A percentile compares a stretch with the other conserved stretches of the same genome.
Evolutionary conservation across 2,797 vertebrate genomes (phyloP).

Genomic region (Myotis vivesi): DNA sequence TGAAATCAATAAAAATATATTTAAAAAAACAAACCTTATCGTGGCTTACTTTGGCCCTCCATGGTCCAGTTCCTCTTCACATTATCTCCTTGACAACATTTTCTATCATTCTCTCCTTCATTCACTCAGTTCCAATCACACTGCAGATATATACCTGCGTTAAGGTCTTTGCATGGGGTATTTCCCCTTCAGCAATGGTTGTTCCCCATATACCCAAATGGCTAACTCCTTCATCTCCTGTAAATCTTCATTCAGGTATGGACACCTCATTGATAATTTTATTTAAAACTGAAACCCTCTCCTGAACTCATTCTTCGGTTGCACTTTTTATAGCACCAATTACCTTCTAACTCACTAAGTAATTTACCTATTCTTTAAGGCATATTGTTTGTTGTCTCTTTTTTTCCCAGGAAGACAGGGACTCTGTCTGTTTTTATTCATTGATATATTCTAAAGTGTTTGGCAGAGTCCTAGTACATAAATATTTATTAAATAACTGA

Average conservation of each 20-base stretch:
- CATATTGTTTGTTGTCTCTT: not conserved
- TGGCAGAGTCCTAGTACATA: not conserved
- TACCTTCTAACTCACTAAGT: not conserved
- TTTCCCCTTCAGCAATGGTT: not conserved
- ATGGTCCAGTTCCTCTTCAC: not conserved
- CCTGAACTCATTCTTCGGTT: not conserved
- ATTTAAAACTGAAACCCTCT: not conserved
- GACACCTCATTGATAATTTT: not conserved
- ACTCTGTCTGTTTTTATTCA: not conserved
- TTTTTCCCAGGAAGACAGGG: not conserved
- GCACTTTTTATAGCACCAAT: not conserved
- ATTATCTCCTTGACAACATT: not conserved
- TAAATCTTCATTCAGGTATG: not conserved
- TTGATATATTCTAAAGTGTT: not conserved
- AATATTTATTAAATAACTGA: constrained; percentile 29
- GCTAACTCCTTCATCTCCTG: not conserved
- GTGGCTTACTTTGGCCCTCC: not conserved
- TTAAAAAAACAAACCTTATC: not conserved
- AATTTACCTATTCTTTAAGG: not conserved
- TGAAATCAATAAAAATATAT: no score
- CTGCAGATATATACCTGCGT: not conserved
- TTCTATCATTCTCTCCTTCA: not conserved
- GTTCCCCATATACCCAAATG: not conserved
- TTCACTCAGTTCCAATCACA: not conserved
- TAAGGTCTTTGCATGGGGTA: not conserved